Conservation (phyloP, 2,113 vertebrate genomes). For the Chaetodon auriga region DNA sequence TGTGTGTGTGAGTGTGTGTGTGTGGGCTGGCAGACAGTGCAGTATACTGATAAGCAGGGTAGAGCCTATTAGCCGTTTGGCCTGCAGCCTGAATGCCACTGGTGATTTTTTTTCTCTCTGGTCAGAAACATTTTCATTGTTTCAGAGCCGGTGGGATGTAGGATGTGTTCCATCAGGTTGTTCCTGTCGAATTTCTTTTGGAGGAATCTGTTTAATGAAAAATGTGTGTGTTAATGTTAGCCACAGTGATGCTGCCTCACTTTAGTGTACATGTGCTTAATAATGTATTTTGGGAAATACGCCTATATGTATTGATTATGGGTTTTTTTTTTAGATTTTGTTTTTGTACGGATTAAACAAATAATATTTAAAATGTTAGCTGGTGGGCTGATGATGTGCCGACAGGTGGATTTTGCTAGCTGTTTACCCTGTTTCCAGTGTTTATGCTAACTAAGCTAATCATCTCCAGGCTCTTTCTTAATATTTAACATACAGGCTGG, state of each 20-base stretch:
- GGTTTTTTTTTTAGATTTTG: background rate
- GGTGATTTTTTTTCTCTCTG: constrained; percentile 55
- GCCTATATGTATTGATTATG: too few species aligned
- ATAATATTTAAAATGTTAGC: background rate
- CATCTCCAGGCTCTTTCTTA: background rate
- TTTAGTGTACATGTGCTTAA: constrained; percentile 6
- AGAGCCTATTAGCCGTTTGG: constrained; percentile 68
- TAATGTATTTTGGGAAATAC: too few species aligned
- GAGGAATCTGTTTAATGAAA: background rate
- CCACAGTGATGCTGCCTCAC: background rate
- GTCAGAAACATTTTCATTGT: constrained; percentile 52
- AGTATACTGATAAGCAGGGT: constrained; percentile 64
- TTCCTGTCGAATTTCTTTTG: constrained; percentile 18
- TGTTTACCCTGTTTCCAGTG: background rate
- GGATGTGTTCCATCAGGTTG: constrained; percentile 29
- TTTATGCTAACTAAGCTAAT: background rate
- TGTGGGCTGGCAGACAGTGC: constrained; percentile 53
- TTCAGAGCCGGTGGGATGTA: constrained; percentile 22
- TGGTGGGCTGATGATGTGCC: background rate
- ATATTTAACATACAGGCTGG: background rate
- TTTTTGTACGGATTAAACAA: background rate
- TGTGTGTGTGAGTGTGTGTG: constrained; percentile 9
- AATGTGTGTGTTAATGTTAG: background rate
- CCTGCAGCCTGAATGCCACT: constrained; percentile 65
- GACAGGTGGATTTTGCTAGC: background rate